Conservation (phyloP, 2,113 vertebrate genomes). For the Nanorana parkeri region DNA sequence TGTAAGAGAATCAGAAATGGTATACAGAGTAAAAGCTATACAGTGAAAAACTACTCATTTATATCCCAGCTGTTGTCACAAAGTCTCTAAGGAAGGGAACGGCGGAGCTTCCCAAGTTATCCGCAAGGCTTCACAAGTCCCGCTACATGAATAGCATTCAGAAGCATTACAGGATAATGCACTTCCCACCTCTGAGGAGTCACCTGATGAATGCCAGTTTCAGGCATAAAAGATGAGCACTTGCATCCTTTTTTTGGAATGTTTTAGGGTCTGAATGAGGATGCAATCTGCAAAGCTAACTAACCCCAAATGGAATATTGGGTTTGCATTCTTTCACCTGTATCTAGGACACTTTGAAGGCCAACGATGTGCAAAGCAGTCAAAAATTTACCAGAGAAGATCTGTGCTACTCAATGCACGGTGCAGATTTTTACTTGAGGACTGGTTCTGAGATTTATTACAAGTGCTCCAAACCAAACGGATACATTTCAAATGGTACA, state of each 20-base stretch:
- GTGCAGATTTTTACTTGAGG: conserved; percentile 15
- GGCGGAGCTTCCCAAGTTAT: neutral
- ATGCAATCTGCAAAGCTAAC: neutral
- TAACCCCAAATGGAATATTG: neutral
- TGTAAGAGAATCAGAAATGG: neutral
- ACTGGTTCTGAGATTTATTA: neutral
- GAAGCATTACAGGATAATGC: neutral
- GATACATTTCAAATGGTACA: conserved; percentile 2
- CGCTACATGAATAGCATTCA: neutral
- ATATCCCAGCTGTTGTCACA: neutral
- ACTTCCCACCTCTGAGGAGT: neutral
- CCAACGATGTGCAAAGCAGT: neutral
- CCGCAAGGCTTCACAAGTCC: neutral
- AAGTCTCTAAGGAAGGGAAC: neutral
- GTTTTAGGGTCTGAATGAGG: neutral
- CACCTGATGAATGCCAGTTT: neutral
- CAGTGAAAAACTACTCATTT: conserved; percentile 18
- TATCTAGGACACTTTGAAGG: neutral
- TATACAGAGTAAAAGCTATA: conserved; percentile 7
- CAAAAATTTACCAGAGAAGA: neutral
- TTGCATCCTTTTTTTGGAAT: conserved; percentile 26
- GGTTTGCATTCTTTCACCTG: neutral
- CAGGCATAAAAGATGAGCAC: neutral
- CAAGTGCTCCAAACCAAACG: conserved; percentile 25
- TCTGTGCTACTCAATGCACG: neutral